phyloP scores from a whole-genome alignment of 2,113 vertebrate genomes.

The Gavialis gangeticus region DNA sequence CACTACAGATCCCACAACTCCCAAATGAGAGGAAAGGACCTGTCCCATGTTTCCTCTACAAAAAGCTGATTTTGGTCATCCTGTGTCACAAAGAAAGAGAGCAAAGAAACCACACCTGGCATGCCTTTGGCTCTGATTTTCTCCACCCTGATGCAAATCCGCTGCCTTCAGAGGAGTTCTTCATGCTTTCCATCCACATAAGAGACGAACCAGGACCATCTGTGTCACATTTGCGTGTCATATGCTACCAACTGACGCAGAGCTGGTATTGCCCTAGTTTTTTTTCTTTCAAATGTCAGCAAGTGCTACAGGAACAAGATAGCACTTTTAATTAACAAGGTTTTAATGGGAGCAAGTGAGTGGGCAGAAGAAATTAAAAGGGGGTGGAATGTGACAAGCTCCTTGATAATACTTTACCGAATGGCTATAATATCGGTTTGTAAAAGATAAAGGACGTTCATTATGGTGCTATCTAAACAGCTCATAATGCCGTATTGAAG shows the following conservation, averaged over 20 bases:
- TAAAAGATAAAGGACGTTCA: slow-evolving; percentile 19
- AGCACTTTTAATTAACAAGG: slow-evolving; percentile 18
- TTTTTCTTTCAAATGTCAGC: neutral
- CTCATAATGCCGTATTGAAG: neutral
- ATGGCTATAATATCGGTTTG: slow-evolving; percentile 34
- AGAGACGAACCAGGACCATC: neutral
- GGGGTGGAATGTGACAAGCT: neutral
- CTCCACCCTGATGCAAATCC: neutral
- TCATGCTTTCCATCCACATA: neutral
- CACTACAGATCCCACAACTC: neutral
- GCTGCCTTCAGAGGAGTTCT: neutral
- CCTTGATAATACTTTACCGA: slow-evolving; percentile 25
- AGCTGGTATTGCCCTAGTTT: neutral
- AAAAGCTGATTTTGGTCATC: neutral
- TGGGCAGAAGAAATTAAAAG: slow-evolving; percentile 15
- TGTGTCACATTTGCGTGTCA: accelerated
- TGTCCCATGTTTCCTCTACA: no score
- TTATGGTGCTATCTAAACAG: slow-evolving; percentile 21
- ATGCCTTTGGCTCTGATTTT: neutral
- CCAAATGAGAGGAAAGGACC: neutral
- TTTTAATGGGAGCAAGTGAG: slow-evolving; percentile 43
- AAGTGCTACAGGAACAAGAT: neutral
- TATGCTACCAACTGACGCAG: neutral
- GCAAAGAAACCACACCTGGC: no score
- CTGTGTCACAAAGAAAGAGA: no score